Evolutionary conservation across 2,113 vertebrate species (phyloP).

Genomic region (Hucho hucho): DNA sequence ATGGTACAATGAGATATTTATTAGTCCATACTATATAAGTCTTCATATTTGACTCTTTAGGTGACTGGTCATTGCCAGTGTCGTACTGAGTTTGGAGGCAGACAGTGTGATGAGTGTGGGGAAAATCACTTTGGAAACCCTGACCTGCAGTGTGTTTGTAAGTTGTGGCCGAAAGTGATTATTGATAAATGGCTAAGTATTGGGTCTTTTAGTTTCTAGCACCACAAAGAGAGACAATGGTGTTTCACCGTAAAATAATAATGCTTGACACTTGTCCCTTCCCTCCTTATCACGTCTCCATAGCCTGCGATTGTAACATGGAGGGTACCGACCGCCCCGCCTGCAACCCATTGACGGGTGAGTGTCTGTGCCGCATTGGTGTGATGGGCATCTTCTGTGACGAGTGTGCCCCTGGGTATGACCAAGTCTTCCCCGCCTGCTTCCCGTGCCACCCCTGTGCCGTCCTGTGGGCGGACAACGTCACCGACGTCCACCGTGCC

Average conservation of each 20-base stretch:
- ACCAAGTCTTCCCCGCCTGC: slow-evolving; percentile 78
- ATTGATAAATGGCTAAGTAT: too few relatives aligned
- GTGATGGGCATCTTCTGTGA: slow-evolving; percentile 77
- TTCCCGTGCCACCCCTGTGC: slow-evolving; percentile 79
- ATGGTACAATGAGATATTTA: not conserved
- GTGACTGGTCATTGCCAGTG: slow-evolving; percentile 83
- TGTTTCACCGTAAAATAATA: too few relatives aligned
- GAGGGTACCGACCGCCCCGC: slow-evolving; percentile 72
- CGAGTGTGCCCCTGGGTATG: slow-evolving; percentile 65
- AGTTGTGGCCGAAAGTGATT: slow-evolving; percentile 41
- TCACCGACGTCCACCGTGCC: slow-evolving; percentile 65
- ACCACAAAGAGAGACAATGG: not conserved
- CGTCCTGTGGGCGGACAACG: slow-evolving; percentile 67
- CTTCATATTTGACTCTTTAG: slow-evolving; percentile 58
- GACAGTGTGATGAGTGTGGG: slow-evolving; percentile 74
- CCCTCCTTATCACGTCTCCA: not conserved
- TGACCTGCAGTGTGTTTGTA: slow-evolving; percentile 71
- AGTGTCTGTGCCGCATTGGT: slow-evolving; percentile 73
- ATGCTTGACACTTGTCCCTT: not conserved
- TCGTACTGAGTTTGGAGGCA: slow-evolving; percentile 75
- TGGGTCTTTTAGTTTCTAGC: too few relatives aligned
- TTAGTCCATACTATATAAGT: slow-evolving; percentile 3
- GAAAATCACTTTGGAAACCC: slow-evolving; percentile 81
- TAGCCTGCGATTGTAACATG: slow-evolving; percentile 81
- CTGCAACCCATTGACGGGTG: slow-evolving; percentile 78